phyloP scores from a whole-genome alignment of 2,888 invertebrate genomes.

The Brachyptera putata region DNA sequence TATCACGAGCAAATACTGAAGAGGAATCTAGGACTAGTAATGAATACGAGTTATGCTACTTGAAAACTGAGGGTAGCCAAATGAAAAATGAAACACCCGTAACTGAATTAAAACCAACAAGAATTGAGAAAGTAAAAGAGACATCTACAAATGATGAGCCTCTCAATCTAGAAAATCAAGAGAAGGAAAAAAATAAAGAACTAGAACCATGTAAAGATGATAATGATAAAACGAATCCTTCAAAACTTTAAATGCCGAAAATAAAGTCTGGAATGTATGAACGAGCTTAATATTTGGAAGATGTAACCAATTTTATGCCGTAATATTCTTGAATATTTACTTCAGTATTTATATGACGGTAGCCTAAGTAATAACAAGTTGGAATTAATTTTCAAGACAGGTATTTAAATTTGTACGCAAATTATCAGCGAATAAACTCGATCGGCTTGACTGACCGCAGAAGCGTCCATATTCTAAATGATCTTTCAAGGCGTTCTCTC shows the following conservation, averaged over 20 bases:
- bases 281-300: constrained; percentile 2
- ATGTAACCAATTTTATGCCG: too few relatives aligned
- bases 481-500: neutral
- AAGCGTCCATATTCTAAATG: constrained; percentile 21
- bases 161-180: neutral
- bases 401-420: too few relatives aligned
- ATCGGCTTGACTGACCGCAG: neutral
- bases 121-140: neutral
- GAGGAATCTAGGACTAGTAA: constrained; percentile 34
- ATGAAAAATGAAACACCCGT: neutral
- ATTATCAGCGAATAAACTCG: too few relatives aligned
- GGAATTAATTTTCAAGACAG: too few relatives aligned
- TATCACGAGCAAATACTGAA: constrained; percentile 25
- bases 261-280: neutral
- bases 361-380: too few relatives aligned
- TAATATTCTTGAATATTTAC: neutral
- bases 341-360: too few relatives aligned
- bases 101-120: neutral
- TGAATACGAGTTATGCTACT: constrained; percentile 37
- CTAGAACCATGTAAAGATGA: neutral
- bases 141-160: neutral
- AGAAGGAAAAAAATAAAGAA: neutral
- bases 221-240: neutral
- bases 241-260: neutral
- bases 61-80: neutral